phyloP scores from a whole-genome alignment of 2,888 invertebrate species.

The Chelonus formosanus region DNA sequence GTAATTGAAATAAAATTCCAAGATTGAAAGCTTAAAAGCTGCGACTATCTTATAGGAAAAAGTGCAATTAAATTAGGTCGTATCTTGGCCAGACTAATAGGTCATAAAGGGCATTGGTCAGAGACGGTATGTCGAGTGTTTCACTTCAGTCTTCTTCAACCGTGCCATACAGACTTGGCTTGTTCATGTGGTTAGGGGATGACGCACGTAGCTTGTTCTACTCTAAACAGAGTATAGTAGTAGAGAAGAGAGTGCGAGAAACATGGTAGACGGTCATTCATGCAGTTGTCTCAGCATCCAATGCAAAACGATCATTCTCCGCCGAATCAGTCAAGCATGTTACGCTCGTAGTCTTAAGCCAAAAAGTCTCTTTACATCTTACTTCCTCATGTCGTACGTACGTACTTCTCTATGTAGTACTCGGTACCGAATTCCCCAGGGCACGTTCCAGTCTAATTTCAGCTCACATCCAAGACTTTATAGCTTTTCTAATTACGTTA shows the following conservation, averaged over 20 bases:
- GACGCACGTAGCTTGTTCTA: slow-evolving; percentile 24
- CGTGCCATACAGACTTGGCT: slow-evolving; percentile 24
- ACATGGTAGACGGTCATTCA: slow-evolving; percentile 42
- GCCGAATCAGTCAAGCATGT: no score
- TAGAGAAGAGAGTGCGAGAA: slow-evolving; percentile 17
- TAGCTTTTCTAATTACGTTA: slow-evolving; percentile 31
- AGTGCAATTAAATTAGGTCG: slow-evolving; percentile 28
- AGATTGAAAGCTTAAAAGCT: neutral
- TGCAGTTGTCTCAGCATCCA: slow-evolving; percentile 18
- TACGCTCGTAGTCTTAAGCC: no score
- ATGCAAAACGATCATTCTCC: slow-evolving; percentile 1
- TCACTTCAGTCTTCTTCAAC: slow-evolving; percentile 10
- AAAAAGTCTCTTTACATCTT: neutral
- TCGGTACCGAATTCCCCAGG: neutral
- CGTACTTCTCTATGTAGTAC: slow-evolving; percentile 9
- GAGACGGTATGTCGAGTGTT: slow-evolving; percentile 37
- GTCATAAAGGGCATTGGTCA: slow-evolving; percentile 53
- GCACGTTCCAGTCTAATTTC: slow-evolving; percentile 31
- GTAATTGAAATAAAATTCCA: no score
- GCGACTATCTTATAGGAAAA: neutral
- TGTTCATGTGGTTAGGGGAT: slow-evolving; percentile 6
- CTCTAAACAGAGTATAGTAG: slow-evolving; percentile 3
- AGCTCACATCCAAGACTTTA: slow-evolving; percentile 16
- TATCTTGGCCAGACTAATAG: slow-evolving; percentile 38
- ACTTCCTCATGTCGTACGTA: slow-evolving; percentile 2